phyloP scores from a whole-genome alignment of 1,140 invertebrate genomes.

The Halictus rubicundus region DNA sequence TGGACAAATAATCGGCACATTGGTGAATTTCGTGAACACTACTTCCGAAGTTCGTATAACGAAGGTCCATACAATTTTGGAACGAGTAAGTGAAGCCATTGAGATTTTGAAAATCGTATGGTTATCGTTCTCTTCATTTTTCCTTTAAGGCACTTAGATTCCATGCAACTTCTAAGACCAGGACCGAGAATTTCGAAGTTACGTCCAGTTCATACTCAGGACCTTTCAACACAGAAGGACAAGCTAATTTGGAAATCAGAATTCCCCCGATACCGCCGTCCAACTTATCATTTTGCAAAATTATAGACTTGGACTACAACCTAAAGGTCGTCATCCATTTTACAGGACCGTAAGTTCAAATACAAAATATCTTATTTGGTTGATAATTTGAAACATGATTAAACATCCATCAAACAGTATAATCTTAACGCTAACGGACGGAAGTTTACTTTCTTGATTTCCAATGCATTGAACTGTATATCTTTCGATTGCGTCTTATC shows the following conservation, averaged over 20 bases:
- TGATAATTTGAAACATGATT: too few species aligned
- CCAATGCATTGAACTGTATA: too few species aligned
- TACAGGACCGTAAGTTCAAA: constrained; percentile 24
- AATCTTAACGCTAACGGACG: too few species aligned
- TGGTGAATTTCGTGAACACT: constrained; percentile 83
- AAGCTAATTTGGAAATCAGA: not conserved
- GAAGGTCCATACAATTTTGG: constrained; percentile 82
- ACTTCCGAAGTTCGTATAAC: constrained; percentile 82
- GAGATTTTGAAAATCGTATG: not conserved
- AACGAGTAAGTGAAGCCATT: constrained; percentile 79
- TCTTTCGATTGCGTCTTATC: too few species aligned
- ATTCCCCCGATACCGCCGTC: constrained; percentile 54
- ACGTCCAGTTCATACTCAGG: not conserved
- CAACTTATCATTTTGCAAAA: constrained; percentile 31
- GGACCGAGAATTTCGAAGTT: not conserved
- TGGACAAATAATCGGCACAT: constrained; percentile 83
- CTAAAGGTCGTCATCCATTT: constrained; percentile 35
- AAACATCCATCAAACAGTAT: too few species aligned
- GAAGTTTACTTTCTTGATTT: too few species aligned
- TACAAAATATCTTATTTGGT: not conserved
- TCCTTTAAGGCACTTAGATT: constrained; percentile 37
- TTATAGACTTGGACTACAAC: constrained; percentile 48
- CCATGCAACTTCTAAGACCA: constrained; percentile 8
- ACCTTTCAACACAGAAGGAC: not conserved
- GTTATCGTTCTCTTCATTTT: not conserved